A percentile compares a stretch with the other conserved stretches of the same genome.
Evolutionary conservation across 1,140 invertebrate genomes (phyloP).

Genomic region (Drosophila orosa): DNA sequence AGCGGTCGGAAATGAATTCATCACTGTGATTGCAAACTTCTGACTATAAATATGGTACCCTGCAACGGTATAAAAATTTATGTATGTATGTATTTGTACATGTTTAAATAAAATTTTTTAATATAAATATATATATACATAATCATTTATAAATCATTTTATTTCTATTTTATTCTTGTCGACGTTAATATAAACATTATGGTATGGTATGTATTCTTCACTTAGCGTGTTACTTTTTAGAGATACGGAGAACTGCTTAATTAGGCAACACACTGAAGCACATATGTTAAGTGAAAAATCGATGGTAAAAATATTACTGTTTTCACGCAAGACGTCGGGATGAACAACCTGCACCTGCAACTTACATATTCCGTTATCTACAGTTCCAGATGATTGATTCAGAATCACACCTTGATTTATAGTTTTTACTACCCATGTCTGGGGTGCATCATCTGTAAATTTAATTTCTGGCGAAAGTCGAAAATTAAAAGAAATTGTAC

Average conservation of each 20-base stretch:
- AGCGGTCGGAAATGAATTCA: too few relatives aligned
- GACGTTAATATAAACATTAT: constrained; percentile 49
- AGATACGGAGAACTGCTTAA: constrained; percentile 59
- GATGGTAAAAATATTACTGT: constrained; percentile 33
- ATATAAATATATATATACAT: too few relatives aligned
- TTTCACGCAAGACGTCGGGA: not conserved
- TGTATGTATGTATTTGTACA: too few relatives aligned
- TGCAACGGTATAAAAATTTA: too few relatives aligned
- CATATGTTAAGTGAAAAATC: constrained; percentile 67
- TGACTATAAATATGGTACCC: too few relatives aligned
- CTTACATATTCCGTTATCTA: constrained; percentile 54
- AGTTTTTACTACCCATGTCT: constrained; percentile 85
- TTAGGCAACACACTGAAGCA: constrained; percentile 65
- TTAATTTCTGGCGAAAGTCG: constrained; percentile 86
- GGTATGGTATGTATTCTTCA: constrained; percentile 10
- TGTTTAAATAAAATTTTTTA: too few relatives aligned
- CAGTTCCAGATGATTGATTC: constrained; percentile 36
- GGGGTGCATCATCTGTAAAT: constrained; percentile 88
- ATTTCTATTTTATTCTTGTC: constrained; percentile 31
- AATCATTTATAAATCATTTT: not conserved
- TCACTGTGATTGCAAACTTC: too few relatives aligned
- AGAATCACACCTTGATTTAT: constrained; percentile 40
- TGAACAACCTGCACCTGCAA: constrained; percentile 38
- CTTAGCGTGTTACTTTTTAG: constrained; percentile 13
- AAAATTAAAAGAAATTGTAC: constrained; percentile 85